phyloP scores from a whole-genome alignment of 1,140 invertebrate genomes.

The Drosophila oshimai region DNA sequence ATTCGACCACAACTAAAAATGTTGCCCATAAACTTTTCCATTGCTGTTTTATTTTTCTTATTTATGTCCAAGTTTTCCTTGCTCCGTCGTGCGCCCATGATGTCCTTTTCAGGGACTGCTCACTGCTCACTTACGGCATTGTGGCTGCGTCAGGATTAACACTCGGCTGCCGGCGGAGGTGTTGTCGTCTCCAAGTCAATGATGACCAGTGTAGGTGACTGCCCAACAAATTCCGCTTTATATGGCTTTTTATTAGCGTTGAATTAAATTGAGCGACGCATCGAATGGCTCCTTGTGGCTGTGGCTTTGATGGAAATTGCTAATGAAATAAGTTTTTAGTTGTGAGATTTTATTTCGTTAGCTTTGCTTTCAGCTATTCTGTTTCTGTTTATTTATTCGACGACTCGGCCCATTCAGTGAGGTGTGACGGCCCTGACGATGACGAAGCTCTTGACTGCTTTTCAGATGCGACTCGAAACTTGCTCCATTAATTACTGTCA shows the following conservation, averaged over 20 bases:
- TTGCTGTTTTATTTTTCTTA: conserved; percentile 58
- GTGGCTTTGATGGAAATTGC: conserved; percentile 70
- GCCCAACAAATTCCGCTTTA: conserved; percentile 61
- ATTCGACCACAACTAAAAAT: conserved; percentile 79
- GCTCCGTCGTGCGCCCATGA: conserved; percentile 6
- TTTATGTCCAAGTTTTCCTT: conserved; percentile 64
- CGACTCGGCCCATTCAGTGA: conserved; percentile 15
- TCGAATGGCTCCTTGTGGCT: conserved; percentile 38
- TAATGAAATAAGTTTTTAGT: conserved; percentile 79
- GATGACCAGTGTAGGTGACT: conserved; percentile 34
- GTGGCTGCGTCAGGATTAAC: conserved; percentile 47
- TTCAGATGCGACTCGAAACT: conserved; percentile 32
- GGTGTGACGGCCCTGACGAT: conserved; percentile 44
- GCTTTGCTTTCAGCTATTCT: conserved; percentile 24
- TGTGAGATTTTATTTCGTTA: conserved; percentile 63
- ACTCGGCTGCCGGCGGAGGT: conserved; percentile 55
- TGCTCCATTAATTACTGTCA: conserved; percentile 53
- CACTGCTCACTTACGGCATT: conserved; percentile 12
- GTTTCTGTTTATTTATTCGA: conserved; percentile 59
- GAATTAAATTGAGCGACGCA: conserved; percentile 73
- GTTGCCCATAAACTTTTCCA: conserved; percentile 69
- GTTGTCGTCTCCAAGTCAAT: conserved; percentile 42
- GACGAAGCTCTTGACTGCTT: conserved; percentile 35
- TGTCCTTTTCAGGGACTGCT: conserved; percentile 25
- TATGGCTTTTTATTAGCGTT: conserved; percentile 72